Evolutionary conservation across 2,113 vertebrate genomes (phyloP).

Genomic region (Hippolais icterina): DNA sequence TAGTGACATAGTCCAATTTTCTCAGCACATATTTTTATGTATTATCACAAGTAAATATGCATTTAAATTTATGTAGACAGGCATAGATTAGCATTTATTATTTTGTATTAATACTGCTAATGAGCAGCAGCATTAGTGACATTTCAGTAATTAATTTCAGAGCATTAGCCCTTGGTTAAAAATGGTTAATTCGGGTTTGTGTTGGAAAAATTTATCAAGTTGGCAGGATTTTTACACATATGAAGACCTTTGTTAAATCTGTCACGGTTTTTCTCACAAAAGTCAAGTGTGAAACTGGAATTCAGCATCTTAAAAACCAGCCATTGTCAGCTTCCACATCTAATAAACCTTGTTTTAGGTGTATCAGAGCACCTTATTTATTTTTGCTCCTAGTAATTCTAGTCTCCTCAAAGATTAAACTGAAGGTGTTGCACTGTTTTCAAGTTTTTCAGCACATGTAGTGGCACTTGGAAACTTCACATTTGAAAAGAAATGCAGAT

Average conservation of each 20-base stretch:
- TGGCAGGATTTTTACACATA: background rate
- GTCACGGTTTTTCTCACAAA: rapidly evolving
- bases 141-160: background rate
- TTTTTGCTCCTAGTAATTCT: background rate
- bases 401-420: background rate
- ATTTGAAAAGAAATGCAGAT: background rate
- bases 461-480: background rate
- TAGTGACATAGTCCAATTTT: background rate
- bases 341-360: background rate
- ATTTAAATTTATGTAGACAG: background rate
- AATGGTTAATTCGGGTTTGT: background rate
- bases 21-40: background rate
- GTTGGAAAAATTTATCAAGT: background rate
- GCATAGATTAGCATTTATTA: background rate
- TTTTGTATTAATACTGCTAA: background rate
- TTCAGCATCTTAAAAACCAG: background rate
- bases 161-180: background rate
- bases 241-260: background rate
- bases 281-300: background rate
- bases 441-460: background rate
- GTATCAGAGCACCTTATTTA: background rate
- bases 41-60: background rate
- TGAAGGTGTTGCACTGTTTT: background rate
- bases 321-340: background rate
- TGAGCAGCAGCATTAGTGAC: background rate